Conservation (phyloP, 2,797 vertebrate species). For the Kryptolebias ocellatus region DNA sequence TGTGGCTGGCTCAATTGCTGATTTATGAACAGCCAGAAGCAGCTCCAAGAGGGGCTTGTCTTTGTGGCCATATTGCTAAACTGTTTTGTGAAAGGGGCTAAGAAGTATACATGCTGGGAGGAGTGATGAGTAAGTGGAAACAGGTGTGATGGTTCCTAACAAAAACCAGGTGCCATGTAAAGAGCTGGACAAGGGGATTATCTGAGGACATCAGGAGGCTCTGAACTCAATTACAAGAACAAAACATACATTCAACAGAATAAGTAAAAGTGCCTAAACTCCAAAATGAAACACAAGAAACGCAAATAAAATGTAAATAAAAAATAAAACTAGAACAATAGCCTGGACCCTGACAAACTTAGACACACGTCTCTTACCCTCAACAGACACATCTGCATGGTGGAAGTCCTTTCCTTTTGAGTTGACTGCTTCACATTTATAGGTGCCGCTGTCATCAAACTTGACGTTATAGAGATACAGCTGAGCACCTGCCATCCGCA, state of each 20-base stretch:
- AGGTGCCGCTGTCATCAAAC: conserved; percentile 89
- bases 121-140: conserved; percentile 2
- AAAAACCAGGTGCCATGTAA: background rate
- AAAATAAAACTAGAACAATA: too few species aligned
- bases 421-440: conserved; percentile 92
- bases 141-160: conserved; percentile 8
- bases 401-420: conserved; percentile 92
- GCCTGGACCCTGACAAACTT: background rate
- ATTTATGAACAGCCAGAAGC: too few species aligned
- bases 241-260: background rate
- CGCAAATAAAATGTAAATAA: too few species aligned
- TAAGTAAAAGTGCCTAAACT: too few species aligned
- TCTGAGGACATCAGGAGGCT: background rate
- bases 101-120: conserved; percentile 14
- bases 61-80: too few species aligned
- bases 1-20: too few species aligned
- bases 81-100: background rate
- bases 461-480: conserved; percentile 92
- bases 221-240: background rate
- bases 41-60: too few species aligned
- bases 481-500: conserved; percentile 88
- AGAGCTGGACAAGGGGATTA: background rate
- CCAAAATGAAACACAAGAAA: too few species aligned
- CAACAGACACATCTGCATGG: conserved; percentile 86
- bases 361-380: conserved; percentile 81